These are phyloP conservation scores for Pitta sordida DNA, from an alignment of 2,113 vertebrate species.

Conservation along the genomic window DNA sequence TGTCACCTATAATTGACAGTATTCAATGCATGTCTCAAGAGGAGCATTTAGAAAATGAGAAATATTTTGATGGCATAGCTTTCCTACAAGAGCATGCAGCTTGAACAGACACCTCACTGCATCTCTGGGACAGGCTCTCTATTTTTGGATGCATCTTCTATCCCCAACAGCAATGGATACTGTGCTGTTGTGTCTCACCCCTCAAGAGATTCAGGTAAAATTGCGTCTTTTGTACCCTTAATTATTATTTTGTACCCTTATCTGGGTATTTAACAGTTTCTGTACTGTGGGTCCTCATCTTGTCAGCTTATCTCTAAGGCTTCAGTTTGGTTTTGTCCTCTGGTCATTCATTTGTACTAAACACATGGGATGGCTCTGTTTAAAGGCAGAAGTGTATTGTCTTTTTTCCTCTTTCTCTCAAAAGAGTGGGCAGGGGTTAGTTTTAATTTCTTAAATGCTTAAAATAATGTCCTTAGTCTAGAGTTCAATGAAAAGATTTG, in stretches of 20 bases:
- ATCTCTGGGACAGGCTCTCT: background rate
- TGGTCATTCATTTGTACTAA: background rate
- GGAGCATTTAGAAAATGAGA: background rate
- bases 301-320: background rate
- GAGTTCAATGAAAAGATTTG: background rate
- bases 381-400: constrained; percentile 3
- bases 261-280: background rate
- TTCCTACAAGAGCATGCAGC: background rate
- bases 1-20: background rate
- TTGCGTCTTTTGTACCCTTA: background rate
- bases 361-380: background rate
- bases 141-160: background rate
- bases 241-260: too few relatives aligned
- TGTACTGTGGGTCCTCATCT: background rate
- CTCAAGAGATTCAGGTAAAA: background rate
- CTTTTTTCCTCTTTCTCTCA: background rate
- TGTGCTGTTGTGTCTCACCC: background rate
- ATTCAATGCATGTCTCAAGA: background rate
- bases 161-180: background rate
- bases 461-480: background rate
- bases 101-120: background rate
- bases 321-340: background rate
- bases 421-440: background rate
- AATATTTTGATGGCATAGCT: background rate
- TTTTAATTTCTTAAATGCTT: background rate